Base-by-base conservation (phyloP, 1,140 invertebrate genomes). In the Drosophila arizonae region DNA sequence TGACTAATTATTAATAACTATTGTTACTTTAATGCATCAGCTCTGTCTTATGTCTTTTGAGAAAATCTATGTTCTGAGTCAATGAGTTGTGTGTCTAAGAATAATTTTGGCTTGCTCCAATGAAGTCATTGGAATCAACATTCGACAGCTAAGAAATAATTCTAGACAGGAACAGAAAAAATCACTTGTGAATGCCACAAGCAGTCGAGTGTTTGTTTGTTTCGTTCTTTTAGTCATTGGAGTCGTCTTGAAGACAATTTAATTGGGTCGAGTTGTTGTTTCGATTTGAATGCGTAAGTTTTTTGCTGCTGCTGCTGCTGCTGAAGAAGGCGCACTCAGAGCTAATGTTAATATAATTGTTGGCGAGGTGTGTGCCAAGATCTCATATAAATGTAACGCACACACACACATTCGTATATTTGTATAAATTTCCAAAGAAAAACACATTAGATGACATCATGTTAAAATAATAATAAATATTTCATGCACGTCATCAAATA, bases 261-360 rank as follows among this genome's bases (percentile, higher is more conserved):
- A 79, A 81, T 74, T 77, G 58, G 76, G 79, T 87, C 55, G 63
- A 87, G 77, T 68, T 76, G 62, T 66, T 76, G 54, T 60, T 69
- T 72, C 62, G 72, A 55, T 52, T 71, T 36, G 57, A 46, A 68
- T 56, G 62, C 73, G 46, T 28, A 51, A 55, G 55, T 24, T 54
- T 75, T 80, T 68, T 56, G 28, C 28, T 45, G 24, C 33, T 39
- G 28, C 28, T 45, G 24, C 33, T 39, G 58, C 68, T 76, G 61
- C 64, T 66, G 65, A 76, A 79, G 69, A 80, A 85, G 65, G 30
- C 54, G 10, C n/a, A 46, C 51, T 54, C 15, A 10, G 21, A 65
- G 55, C 61, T 75, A 56, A 65, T 64, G 55, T 33, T 52, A 51
- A 60, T 64, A 79, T 68, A 81, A 79, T 79, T 71, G 71, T 66